These are phyloP conservation scores for Meiosimyza decipiens DNA, from an alignment of 2,888 invertebrate genomes.

Conservation along the genomic window DNA sequence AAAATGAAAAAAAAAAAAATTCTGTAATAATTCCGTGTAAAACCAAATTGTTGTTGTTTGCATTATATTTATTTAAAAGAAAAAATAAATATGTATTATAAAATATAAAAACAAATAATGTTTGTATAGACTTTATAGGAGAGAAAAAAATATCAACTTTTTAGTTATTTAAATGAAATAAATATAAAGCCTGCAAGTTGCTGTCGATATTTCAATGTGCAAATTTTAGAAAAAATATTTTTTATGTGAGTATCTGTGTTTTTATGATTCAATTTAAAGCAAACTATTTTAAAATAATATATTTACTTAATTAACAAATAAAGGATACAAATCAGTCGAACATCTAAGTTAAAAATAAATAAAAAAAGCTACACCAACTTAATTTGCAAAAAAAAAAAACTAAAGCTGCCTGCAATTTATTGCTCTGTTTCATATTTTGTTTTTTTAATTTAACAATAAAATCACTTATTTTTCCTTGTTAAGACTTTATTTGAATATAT, in stretches of 20 bases:
- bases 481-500: conserved; percentile 28
- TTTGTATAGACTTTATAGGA: no score
- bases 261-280: neutral
- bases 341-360: no score
- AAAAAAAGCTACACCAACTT: neutral
- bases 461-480: neutral
- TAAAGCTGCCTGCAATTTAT: conserved; percentile 26
- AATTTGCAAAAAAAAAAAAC: neutral
- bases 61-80: neutral
- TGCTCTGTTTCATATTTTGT: conserved; percentile 20
- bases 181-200: conserved; percentile 24
- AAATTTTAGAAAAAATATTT: neutral
- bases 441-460: conserved; percentile 17
- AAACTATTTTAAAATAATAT: neutral
- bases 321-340: no score
- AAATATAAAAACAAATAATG: neutral
- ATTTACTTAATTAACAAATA: no score
- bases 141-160: neutral
- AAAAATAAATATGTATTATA: neutral
- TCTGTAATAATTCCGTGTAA: no score
- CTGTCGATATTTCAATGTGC: conserved; percentile 28
- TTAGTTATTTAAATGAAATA: neutral
- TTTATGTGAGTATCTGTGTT: conserved; percentile 21
- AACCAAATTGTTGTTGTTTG: conserved; percentile 13
- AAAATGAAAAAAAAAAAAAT: neutral